These are phyloP conservation scores for Coccyzus lansbergi DNA, from an alignment of 2,797 vertebrate species.

Conservation along the genomic window DNA sequence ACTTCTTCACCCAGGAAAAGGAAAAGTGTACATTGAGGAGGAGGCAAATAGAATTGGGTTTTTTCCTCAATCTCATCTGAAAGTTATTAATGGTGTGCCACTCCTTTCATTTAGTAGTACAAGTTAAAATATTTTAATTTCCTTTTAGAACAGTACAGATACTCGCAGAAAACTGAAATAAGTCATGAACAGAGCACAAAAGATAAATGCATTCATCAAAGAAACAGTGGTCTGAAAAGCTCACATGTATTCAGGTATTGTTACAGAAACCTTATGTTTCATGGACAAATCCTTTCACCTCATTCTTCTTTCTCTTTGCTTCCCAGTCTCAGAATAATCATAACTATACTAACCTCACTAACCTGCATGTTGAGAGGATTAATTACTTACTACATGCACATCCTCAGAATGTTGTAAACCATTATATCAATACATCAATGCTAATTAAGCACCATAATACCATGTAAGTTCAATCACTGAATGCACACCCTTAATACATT, in stretches of 20 bases:
- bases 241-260: neutral
- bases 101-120: neutral
- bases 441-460: conserved; percentile 14
- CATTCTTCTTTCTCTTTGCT: neutral
- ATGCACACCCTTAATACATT: neutral
- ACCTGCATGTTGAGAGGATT: neutral
- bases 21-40: neutral
- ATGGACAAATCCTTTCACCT: neutral
- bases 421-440: conserved; percentile 10
- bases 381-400: neutral
- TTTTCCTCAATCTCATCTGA: neutral
- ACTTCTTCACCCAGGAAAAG: neutral
- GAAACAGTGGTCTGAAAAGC: neutral
- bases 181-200: neutral
- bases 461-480: neutral
- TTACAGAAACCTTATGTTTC: neutral
- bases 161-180: neutral
- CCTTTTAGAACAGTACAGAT: neutral
- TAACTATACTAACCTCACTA: neutral
- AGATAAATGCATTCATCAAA: neutral
- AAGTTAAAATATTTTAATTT: neutral
- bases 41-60: neutral
- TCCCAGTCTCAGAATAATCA: neutral
- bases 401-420: neutral
- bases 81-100: neutral